These are phyloP conservation scores for Agrochola lota DNA, from an alignment of 2,888 invertebrate species.

Conservation along the genomic window DNA sequence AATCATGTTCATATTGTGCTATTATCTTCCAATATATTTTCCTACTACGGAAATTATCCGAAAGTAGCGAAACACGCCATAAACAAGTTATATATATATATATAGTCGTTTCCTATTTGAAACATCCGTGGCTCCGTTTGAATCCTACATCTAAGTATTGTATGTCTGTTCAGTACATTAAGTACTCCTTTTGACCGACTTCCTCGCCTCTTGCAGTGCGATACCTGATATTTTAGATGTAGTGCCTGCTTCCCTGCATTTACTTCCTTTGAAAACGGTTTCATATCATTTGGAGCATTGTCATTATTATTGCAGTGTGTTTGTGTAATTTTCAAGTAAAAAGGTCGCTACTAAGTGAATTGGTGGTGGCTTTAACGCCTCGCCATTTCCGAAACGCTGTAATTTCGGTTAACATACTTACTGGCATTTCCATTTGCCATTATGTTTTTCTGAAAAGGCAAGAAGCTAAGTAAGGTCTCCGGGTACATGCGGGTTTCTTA, in stretches of 20 bases:
- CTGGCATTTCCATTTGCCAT: background rate
- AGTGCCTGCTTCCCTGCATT: background rate
- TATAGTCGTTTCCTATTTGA: background rate
- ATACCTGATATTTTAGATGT: constrained; percentile 21
- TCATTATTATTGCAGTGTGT: no score
- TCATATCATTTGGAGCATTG: background rate
- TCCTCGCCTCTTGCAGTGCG: background rate
- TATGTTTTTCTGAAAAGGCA: background rate
- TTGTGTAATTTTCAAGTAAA: background rate
- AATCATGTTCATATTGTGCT: no score
- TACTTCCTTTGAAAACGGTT: background rate
- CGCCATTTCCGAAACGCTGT: background rate
- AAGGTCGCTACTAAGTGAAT: background rate
- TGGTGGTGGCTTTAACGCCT: no score
- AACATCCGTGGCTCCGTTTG: background rate
- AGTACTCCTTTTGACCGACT: constrained; percentile 10
- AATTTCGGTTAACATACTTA: background rate
- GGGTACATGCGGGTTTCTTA: background rate
- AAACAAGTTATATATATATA: background rate
- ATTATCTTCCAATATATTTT: background rate
- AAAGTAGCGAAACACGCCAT: background rate
- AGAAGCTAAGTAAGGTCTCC: background rate
- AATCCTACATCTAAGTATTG: background rate
- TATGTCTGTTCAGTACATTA: constrained; percentile 39
- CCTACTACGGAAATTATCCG: background rate